Evolutionary conservation across 2,113 vertebrate species (phyloP).

Genomic region (Loxodonta africana): DNA sequence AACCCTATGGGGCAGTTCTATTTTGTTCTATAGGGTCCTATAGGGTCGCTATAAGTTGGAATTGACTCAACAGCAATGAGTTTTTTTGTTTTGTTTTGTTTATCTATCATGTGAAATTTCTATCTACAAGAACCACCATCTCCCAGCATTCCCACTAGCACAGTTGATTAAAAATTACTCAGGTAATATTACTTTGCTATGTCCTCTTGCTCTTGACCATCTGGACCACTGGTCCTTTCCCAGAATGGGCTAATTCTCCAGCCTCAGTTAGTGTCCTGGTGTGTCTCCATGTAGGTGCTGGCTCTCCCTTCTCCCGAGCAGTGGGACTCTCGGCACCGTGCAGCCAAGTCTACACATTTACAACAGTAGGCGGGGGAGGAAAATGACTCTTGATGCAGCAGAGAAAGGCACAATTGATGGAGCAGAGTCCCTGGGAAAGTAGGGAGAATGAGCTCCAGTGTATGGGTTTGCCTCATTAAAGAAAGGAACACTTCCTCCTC

Average conservation of each 20-base stretch:
- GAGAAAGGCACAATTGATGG: neutral
- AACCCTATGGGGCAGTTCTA: neutral
- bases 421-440: neutral
- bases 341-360: neutral
- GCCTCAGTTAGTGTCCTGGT: neutral
- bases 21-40: neutral
- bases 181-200: neutral
- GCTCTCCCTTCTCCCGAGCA: neutral
- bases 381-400: neutral
- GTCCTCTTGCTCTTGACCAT: neutral
- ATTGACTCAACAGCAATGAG: neutral
- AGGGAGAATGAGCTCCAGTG: neutral
- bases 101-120: neutral
- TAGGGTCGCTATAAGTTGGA: neutral
- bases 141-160: neutral
- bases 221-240: neutral
- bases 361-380: neutral
- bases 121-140: neutral
- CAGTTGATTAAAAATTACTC: neutral
- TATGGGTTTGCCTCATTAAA: conserved; percentile 1
- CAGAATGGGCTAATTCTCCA: neutral
- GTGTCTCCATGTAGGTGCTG: neutral
- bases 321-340: neutral
- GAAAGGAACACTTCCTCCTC: neutral
- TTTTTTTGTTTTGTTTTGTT: neutral